Base-by-base conservation (phyloP, 2,888 invertebrate species). In the Cylindroiulus punctatus region DNA sequence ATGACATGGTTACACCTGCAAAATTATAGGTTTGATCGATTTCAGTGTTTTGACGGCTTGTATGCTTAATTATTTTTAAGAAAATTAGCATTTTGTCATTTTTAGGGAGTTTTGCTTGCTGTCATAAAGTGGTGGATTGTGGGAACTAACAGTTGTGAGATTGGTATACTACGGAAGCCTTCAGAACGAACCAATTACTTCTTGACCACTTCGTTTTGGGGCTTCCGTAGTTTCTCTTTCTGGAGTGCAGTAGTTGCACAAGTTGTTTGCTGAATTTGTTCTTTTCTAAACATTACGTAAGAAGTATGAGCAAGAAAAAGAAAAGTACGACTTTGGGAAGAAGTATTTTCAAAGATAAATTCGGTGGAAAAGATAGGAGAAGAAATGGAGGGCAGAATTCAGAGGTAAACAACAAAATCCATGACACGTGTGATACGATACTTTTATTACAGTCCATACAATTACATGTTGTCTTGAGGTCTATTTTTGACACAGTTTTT, bases 311-410 rank as follows among this genome's bases (percentile, higher is more conserved):
- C 19, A 89, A 90, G 87, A 89, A 90, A 87, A 89, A 89, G 76
- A 88, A 87, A 26, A 84, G 85, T 17, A 81, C 86, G 5, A 87
- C 86, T 40, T 86, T 90, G 65, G 90, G 90, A 7, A 89, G 88
- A 86, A 88, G 88, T 83, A 87, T 90, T 19, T 90, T 90, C 30
- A 89, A 88, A 84, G 90, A 90, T 86, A 88, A 90, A 86, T 90
- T 90, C 88, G 88, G 89, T 10, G 88, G 83, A 36, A 40, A 14
- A 83, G 40, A 44, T 42, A 44, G 32, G 40, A 83, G 83, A 14
- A 44, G 40, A 83, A 0, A 10, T 83, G 83, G 44, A 42, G 83
- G 26, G 40, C 44, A 40, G n/a, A 36, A 32, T 40, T 83, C 42
- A 42, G 36, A 42, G 7, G 83, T 83, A 44, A 83, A 40, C 40